Conservation (phyloP, 2,113 vertebrate species). For the Bambusicola thoracicus region DNA sequence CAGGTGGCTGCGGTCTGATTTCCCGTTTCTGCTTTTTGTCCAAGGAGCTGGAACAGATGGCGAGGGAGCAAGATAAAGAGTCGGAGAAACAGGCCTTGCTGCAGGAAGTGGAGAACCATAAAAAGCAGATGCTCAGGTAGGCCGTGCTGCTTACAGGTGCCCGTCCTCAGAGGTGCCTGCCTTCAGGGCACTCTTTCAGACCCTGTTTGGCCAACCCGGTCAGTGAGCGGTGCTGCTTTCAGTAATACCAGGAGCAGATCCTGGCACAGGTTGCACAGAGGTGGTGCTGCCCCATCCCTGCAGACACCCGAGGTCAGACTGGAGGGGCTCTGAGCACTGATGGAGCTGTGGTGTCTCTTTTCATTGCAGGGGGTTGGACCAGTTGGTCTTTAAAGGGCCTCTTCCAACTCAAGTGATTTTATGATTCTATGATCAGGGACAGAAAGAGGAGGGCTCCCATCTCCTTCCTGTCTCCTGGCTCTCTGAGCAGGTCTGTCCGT, state of each 20-base stretch:
- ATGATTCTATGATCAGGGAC: not conserved
- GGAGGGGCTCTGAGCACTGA: too few species aligned
- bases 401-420: too few species aligned
- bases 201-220: fast-evolving
- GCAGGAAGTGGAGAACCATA: slow-evolving; percentile 89
- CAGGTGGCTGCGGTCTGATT: not conserved
- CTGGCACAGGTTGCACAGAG: too few species aligned
- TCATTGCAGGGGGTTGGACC: too few species aligned
- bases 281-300: too few species aligned
- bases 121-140: slow-evolving; percentile 95
- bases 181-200: fast-evolving
- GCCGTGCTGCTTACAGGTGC: not conserved
- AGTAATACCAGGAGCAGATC: not conserved
- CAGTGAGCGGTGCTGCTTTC: not conserved
- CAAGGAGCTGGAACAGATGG: slow-evolving; percentile 93
- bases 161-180: fast-evolving
- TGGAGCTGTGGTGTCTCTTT: too few species aligned
- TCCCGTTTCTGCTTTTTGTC: not conserved
- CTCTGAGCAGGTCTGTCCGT: not conserved
- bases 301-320: too few species aligned
- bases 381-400: too few species aligned
- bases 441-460: not conserved
- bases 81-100: slow-evolving; percentile 88
- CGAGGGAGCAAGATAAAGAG: slow-evolving; percentile 93
- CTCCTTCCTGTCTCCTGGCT: not conserved